Percentiles rank a stretch among this genome's conserved stretches.
Evolutionary conservation across 2,888 invertebrate genomes (phyloP).

Genomic region (Stictocephala bisonia): DNA sequence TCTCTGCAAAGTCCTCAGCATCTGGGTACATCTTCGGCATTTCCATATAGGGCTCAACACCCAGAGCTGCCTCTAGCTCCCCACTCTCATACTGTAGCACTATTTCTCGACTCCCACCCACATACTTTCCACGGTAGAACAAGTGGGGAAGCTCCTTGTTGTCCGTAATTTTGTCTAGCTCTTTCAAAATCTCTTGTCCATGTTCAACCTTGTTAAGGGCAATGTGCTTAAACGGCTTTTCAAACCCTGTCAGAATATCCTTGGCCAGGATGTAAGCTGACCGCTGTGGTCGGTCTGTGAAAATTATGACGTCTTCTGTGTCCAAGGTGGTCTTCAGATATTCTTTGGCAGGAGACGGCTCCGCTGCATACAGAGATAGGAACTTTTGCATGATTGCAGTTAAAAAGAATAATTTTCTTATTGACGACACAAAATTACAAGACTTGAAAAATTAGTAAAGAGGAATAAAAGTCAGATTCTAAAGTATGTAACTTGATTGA

Average conservation of each 20-base stretch:
- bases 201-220: not conserved
- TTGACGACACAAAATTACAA: too few species aligned
- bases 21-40: constrained; percentile 12
- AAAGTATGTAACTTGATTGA: too few species aligned
- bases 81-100: constrained; percentile 9
- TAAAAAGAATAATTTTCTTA: too few species aligned
- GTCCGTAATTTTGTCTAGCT: not conserved
- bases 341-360: not conserved
- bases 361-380: too few species aligned
- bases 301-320: constrained; percentile 4
- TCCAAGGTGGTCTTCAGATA: constrained; percentile 3
- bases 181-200: not conserved
- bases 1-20: not conserved
- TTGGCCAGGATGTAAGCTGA: constrained; percentile 9
- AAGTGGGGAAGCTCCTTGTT: not conserved
- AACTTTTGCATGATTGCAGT: too few species aligned
- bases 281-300: not conserved
- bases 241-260: not conserved
- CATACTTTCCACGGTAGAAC: not conserved
- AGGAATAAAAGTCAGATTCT: too few species aligned
- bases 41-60: not conserved
- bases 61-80: constrained; percentile 1
- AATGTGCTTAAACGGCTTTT: not conserved
- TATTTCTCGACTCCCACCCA: not conserved
- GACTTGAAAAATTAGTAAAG: too few species aligned